Evolutionary conservation across 2,888 invertebrate genomes (phyloP), one percentile per base, ranked within the genome.

Genomic region (Sphaeridia pumilis): DNA sequence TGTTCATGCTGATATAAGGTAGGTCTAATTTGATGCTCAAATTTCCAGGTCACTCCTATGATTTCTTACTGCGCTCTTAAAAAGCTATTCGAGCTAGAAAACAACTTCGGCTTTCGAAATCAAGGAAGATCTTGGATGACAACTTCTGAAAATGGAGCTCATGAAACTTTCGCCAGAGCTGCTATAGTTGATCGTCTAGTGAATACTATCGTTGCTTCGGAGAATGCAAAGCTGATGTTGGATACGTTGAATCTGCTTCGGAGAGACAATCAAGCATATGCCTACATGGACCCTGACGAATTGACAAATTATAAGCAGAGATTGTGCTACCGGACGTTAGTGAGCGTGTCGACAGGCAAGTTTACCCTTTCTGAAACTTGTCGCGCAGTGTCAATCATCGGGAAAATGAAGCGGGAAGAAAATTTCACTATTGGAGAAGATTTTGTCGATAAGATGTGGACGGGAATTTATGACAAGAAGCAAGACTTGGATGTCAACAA

Each of bases 361-460:
- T 70, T 83, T 41, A 70, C 70, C 21, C 64, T 83, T 4, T 69
- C 72, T 14, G 78, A 83, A 60, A 68, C 82, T 4, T 79, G 80
- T 66, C 71, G 76, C 49, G 74, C 79, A 55, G 71, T 78, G n/a
- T 70, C 69, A 34, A 74, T 76, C 61, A 70, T 82, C 28, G 73
- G 74, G 14, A 70, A 69, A 47, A 75, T 76, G 64, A 74, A 69
- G 28, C 58, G 61, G 43, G 73, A 75, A 57, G 46, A 28, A 12
- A 49, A 38, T 38, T 38, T 38, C 41, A 49, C 4, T 3, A 76
- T 76, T 67, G 70, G 72, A 25, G 73, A 75, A 24, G 73, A 73
- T 14, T 60, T 66, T 7, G 73, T 79, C 53, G 82, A 83, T 61
- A 77, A 78, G 66, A 68, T 83, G 35, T 83, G 83, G 83, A 72